phyloP scores from a whole-genome alignment of 2,888 invertebrate genomes.

The Orchesella flavescens region DNA sequence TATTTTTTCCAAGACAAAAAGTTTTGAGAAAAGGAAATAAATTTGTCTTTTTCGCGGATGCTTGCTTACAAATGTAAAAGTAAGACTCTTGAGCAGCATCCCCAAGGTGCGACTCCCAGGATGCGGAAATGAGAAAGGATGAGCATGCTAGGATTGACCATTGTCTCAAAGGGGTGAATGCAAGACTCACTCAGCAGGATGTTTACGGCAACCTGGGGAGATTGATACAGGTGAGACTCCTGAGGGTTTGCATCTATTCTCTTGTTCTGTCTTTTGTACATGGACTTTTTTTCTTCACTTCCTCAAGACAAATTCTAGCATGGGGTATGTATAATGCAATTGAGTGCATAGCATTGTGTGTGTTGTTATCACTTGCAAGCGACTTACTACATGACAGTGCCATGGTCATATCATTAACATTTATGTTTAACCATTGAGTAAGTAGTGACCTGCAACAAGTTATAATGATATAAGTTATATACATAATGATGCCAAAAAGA shows the following conservation, averaged over 20 bases:
- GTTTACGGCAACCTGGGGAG: slow-evolving; percentile 72
- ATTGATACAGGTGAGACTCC: slow-evolving; percentile 71
- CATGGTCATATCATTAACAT: slow-evolving; percentile 14
- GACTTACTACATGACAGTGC: slow-evolving; percentile 7
- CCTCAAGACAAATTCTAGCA: no score
- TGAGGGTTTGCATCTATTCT: slow-evolving; percentile 62
- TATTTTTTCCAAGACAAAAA: not conserved
- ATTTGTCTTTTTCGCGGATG: slow-evolving; percentile 35
- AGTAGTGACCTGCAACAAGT: no score
- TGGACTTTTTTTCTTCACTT: no score
- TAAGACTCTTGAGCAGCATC: slow-evolving; percentile 17
- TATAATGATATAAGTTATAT: no score
- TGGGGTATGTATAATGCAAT: not conserved
- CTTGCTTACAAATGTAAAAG: not conserved
- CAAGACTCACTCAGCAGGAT: slow-evolving; percentile 70
- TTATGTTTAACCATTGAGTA: not conserved
- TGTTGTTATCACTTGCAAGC: slow-evolving; percentile 7
- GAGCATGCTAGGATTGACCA: slow-evolving; percentile 70
- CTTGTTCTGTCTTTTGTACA: no score
- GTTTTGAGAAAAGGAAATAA: not conserved
- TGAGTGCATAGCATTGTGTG: no score
- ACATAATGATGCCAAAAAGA: no score
- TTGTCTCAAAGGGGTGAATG: slow-evolving; percentile 71
- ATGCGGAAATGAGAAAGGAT: slow-evolving; percentile 71
- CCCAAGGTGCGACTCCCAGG: slow-evolving; percentile 66